Evolutionary conservation across 2,888 invertebrate species (phyloP).

Genomic region (Doris montereyensis): DNA sequence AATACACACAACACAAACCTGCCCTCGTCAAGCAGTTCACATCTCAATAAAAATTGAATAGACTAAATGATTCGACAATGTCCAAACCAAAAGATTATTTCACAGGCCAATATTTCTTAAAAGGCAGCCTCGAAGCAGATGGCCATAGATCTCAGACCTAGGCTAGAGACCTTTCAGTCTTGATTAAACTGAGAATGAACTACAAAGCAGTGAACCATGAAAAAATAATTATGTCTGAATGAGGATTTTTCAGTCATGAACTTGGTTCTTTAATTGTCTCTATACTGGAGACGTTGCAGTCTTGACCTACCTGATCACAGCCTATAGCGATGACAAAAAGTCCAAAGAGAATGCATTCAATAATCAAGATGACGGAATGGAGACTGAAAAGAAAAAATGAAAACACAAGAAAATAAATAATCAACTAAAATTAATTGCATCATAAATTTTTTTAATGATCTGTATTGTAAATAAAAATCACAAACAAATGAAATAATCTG

Average conservation of each 20-base stretch:
- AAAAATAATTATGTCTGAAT: no score
- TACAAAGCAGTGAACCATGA: no score
- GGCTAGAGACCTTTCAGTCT: no score
- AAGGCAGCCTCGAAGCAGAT: no score
- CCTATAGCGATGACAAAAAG: conserved; percentile 76
- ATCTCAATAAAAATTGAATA: not conserved
- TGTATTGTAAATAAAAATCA: not conserved
- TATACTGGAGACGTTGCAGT: no score
- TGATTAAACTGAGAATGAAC: no score
- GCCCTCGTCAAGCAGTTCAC: not conserved
- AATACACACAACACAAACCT: not conserved
- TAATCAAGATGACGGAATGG: conserved; percentile 85
- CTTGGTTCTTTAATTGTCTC: no score
- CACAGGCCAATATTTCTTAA: no score
- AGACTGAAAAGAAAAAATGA: conserved; percentile 77
- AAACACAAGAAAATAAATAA: conserved; percentile 1
- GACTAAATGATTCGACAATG: not conserved
- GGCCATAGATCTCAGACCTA: no score
- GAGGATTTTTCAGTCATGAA: no score
- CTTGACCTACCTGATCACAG: conserved; percentile 75
- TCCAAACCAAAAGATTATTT: no score
- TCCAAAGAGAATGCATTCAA: conserved; percentile 77
- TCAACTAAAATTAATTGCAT: not conserved
- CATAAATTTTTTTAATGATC: not conserved
- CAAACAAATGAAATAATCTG: no score